A percentile compares a stretch with the other conserved stretches of the same genome.
These are phyloP conservation scores for Kradibia gibbosae DNA, from an alignment of 1,140 invertebrate species.

Conservation along the genomic window DNA sequence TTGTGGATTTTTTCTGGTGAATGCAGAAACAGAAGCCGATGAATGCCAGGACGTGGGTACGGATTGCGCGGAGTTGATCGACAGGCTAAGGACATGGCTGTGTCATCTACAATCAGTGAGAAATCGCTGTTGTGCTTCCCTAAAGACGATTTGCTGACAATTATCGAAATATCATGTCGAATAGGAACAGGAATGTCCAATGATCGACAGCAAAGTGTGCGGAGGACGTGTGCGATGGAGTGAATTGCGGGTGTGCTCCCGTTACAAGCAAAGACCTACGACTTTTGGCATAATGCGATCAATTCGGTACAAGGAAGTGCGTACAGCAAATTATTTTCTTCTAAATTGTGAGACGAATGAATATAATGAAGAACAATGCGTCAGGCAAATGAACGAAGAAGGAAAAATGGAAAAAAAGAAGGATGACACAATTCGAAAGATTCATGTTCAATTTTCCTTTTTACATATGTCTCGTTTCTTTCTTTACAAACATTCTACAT, in stretches of 20 bases:
- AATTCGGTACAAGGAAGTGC: constrained; percentile 13
- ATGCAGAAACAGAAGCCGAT: constrained; percentile 68
- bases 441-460: constrained; percentile 31
- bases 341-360: constrained; percentile 31
- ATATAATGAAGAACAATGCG: constrained; percentile 21
- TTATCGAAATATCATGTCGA: constrained; percentile 15
- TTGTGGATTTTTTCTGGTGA: constrained; percentile 45
- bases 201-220: background rate
- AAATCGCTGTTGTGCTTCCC: constrained; percentile 70
- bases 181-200: background rate
- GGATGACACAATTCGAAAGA: constrained; percentile 25
- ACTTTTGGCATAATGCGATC: constrained; percentile 43
- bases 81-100: constrained; percentile 73
- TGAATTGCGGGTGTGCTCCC: constrained; percentile 19
- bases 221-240: background rate
- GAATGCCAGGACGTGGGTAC: constrained; percentile 68
- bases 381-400: background rate
- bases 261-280: constrained; percentile 30
- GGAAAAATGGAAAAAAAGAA: background rate
- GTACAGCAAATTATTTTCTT: constrained; percentile 38
- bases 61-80: constrained; percentile 72
- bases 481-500: too few species aligned
- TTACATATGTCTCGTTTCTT: background rate
- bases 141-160: constrained; percentile 66
- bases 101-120: constrained; percentile 72